Evolutionary conservation across 2,113 vertebrate genomes (phyloP), one percentile per base, ranked within the genome.

Genomic region (Pseudopodoces humilis): DNA sequence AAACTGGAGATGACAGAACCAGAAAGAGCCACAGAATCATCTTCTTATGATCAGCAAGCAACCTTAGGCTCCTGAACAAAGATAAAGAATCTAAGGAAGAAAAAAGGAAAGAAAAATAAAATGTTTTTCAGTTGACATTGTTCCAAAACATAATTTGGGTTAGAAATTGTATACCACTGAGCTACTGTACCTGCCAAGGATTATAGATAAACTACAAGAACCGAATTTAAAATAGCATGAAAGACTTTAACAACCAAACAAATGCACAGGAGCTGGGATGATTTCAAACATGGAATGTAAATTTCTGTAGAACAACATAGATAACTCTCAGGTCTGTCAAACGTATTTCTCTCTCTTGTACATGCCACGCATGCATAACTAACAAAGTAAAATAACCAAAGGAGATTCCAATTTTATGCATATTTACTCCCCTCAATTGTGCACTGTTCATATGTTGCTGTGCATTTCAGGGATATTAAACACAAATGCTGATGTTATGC

Each of bases 1-100:
- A 97, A 97, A 98, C 97, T 94, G 98, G 98, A 95, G 98, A 97
- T 97, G 97, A 98, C 97, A 99, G 98, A 98, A 99, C 98, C 98
- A 99, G 98, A 97, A 99, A 98, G 97, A 99, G 97, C 98, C 99
- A 98, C 97, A 99, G 98, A 98, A 99, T 99, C 99, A 99, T 99
- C 98, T 99, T 99, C 98, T 98, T 98, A 98, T 98, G 98, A 98
- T 99, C 98, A 98, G 98, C 98, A 98, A 98, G 98, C 95, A 97
- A 97, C 85, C 88, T 97, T 97, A 97, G 94, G 96, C 96, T 98
- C 97, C 97, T 97, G 97, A 98, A 98, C 97, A 98, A 98, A 98
- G 97, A 98, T 50, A 98, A 97, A 97, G 93, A 95, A 98, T 98
- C 98, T 98, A 90, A 92, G 98, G 97, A 97, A 98, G 96, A 98